Conservation (phyloP, 35 echinoderm and acorn worm species). For the Nesometra sesokonis region DNA sequence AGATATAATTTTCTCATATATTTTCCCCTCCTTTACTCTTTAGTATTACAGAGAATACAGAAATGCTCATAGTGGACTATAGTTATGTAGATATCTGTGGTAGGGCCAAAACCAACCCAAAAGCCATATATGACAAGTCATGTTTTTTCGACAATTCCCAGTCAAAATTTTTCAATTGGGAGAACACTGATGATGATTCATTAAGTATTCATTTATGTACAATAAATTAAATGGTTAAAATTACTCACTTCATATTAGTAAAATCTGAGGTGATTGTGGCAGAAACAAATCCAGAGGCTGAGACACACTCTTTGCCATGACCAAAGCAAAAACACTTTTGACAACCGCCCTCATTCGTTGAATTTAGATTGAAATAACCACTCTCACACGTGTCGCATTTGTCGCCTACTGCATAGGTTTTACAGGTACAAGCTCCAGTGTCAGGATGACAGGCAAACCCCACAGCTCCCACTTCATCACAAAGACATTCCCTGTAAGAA, state of each 20-base stretch:
- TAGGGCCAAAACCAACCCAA: no score
- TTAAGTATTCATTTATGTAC: no score
- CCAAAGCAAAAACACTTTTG: slow-evolving; percentile 82
- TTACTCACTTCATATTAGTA: slow-evolving; percentile 47
- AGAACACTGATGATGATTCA: no score
- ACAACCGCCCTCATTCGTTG: slow-evolving; percentile 55
- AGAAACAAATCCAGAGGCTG: slow-evolving; percentile 49
- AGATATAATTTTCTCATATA: no score
- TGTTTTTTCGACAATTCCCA: no score
- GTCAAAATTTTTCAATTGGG: no score
- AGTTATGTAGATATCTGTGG: no score
- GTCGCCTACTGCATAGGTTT: slow-evolving; percentile 43
- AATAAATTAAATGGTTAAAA: background rate
- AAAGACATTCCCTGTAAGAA: slow-evolving; percentile 50
- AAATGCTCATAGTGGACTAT: no score
- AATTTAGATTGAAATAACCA: slow-evolving; percentile 53
- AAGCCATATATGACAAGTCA: no score
- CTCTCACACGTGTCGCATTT: slow-evolving; percentile 69
- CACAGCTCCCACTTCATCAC: slow-evolving; percentile 46
- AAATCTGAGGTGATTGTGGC: slow-evolving; percentile 44
- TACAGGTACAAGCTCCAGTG: slow-evolving; percentile 60
- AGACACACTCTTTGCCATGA: slow-evolving; percentile 41
- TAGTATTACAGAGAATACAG: no score
- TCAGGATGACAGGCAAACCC: slow-evolving; percentile 28
- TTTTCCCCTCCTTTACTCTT: no score